Conservation (phyloP, 2,888 invertebrate species). For the Lypha dubia region DNA sequence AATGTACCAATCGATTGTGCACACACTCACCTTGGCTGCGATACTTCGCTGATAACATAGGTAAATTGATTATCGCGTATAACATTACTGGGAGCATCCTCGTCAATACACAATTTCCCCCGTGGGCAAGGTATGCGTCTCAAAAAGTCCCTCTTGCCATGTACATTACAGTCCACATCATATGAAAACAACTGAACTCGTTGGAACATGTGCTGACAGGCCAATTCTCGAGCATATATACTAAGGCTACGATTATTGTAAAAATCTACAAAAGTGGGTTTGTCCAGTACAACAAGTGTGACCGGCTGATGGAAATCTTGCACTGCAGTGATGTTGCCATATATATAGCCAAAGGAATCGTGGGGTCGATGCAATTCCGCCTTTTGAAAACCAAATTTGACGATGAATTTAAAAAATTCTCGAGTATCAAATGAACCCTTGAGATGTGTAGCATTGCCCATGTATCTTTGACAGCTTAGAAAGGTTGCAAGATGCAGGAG, state of each 20-base stretch:
- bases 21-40: constrained; percentile 91
- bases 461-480: constrained; percentile 2
- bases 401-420: constrained; percentile 94
- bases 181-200: constrained; percentile 92
- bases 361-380: constrained; percentile 93
- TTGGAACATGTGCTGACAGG: constrained; percentile 94
- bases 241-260: constrained; percentile 92
- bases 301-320: constrained; percentile 85
- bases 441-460: constrained; percentile 84
- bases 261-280: constrained; percentile 93
- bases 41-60: constrained; percentile 94
- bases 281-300: constrained; percentile 95
- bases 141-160: constrained; percentile 87
- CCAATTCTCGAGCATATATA: constrained; percentile 86
- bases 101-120: constrained; percentile 91
- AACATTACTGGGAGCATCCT: constrained; percentile 93
- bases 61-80: constrained; percentile 96
- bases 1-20: neutral
- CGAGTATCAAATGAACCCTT: constrained; percentile 87
- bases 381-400: constrained; percentile 98
- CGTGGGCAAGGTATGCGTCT: constrained; percentile 93
- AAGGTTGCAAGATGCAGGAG: constrained; percentile 54
- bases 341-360: constrained; percentile 96
- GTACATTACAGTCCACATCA: constrained; percentile 90
- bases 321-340: constrained; percentile 94